Evolutionary conservation across 2,113 vertebrate species (phyloP), one percentile per base, ranked within the genome.

Genomic region (Entelurus aequoreus): DNA sequence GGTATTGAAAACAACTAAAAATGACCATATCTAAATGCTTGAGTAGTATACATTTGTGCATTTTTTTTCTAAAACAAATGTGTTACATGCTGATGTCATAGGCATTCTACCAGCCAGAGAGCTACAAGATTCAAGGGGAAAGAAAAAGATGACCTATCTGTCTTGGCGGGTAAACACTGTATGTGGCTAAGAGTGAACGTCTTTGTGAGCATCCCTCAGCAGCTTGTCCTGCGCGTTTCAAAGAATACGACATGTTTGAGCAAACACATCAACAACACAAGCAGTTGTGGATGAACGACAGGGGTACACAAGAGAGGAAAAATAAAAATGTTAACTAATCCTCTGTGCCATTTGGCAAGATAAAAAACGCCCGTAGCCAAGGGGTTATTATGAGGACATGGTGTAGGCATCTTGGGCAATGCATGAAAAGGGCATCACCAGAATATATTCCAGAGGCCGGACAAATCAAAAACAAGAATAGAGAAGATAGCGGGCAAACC

Each of bases 81-180:
- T 68, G 70, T 71, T 66, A 59, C 64, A 61, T 48, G 59, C 66
- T 77, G 84, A 79, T 80, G 72, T 57, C 63, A 48, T 60, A 70
- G 57, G 72, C 68, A 52, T 78, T 76, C 73, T 67, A 65, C 54
- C 2, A 54, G 72, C 63, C 62, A 76, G 73, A 66, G 81, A 72
- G 78, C 83, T 77, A 75, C 66, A 52, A 81, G 74, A 79, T 80
- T 78, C 73, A 74, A 3, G 54, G 75, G 78, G 74, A 76, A 71
- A 78, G 66, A 44, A 15, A 15, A 15, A 37, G 14, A 67, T 65
- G 58, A 75, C 75, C 78, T 83, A 86, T 80, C 78, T 71, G 60
- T 63, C 71, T 81, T 76, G 79, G 78, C 76, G 74, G 59, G 68
- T 65, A 79, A 78, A 81, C 63, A 74, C 75, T 74, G 38, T 50